phyloP scores from a whole-genome alignment of 2,797 vertebrate species.

The Amniataba percoides region DNA sequence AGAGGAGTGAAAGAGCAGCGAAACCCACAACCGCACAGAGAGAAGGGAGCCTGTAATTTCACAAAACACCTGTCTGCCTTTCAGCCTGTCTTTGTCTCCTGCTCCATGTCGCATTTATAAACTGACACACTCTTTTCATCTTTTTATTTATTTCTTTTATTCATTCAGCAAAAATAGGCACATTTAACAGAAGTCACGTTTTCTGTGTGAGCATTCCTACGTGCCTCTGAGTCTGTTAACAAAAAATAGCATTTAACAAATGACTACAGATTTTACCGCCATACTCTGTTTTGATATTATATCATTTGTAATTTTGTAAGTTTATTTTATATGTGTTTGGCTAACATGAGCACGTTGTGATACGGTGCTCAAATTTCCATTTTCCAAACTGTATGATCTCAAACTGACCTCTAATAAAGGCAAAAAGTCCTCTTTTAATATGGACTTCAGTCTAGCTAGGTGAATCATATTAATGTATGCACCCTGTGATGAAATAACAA shows the following conservation, averaged over 20 bases:
- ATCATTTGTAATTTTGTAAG: neutral
- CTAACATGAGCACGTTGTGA: neutral
- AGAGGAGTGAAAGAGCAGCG: slow-evolving; percentile 72
- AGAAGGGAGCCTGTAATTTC: slow-evolving; percentile 81
- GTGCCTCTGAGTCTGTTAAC: slow-evolving; percentile 36
- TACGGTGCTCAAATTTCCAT: neutral
- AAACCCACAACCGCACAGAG: slow-evolving; percentile 77
- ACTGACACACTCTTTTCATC: slow-evolving; percentile 46
- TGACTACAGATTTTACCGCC: slow-evolving; percentile 10
- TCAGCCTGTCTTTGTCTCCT: slow-evolving; percentile 77
- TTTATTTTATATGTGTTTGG: neutral
- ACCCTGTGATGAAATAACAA: neutral
- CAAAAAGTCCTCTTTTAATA: neutral
- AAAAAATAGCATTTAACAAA: slow-evolving; percentile 11
- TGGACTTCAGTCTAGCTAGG: neutral
- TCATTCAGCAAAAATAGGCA: slow-evolving; percentile 42
- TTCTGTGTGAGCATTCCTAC: slow-evolving; percentile 49
- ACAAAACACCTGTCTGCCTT: slow-evolving; percentile 74
- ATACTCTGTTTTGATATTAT: slow-evolving; percentile 3
- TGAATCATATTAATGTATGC: neutral
- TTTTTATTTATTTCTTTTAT: neutral
- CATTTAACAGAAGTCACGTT: slow-evolving; percentile 48
- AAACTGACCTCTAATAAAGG: neutral
- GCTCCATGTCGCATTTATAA: slow-evolving; percentile 54
- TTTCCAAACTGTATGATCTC: neutral